Conservation (phyloP, 2,113 vertebrate species). For the Hirundichthys speculiger region DNA sequence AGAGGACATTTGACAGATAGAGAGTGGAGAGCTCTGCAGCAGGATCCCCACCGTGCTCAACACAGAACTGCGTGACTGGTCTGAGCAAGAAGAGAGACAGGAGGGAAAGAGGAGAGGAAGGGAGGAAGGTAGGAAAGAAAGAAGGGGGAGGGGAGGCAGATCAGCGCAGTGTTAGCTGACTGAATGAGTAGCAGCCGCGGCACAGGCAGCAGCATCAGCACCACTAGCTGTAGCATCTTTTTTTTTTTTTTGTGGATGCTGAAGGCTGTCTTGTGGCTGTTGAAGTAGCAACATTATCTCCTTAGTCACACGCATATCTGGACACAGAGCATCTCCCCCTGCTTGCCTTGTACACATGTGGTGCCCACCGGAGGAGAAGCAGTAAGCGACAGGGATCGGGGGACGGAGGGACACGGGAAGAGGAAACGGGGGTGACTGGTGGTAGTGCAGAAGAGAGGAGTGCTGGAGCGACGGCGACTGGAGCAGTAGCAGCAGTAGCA, state of each 20-base stretch:
- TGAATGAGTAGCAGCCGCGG: constrained; percentile 74
- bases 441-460: constrained; percentile 44
- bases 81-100: constrained; percentile 58
- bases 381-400: constrained; percentile 49
- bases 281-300: constrained; percentile 52
- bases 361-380: constrained; percentile 58
- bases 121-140: constrained; percentile 46
- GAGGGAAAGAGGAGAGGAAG: constrained; percentile 57
- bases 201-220: constrained; percentile 73
- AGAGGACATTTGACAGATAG: constrained; percentile 44
- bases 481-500: constrained; percentile 66
- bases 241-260: constrained; percentile 65
- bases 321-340: constrained; percentile 28
- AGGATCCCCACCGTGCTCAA: constrained; percentile 67
- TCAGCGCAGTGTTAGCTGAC: constrained; percentile 69
- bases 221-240: constrained; percentile 74
- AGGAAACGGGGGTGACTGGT: constrained; percentile 60
- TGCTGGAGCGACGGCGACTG: constrained; percentile 60
- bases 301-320: constrained; percentile 12
- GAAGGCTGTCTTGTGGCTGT: constrained; percentile 64
- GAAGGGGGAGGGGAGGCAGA: constrained; percentile 67
- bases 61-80: constrained; percentile 78
- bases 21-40: constrained; percentile 70
- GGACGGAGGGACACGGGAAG: constrained; percentile 55
- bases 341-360: constrained; percentile 58